A percentile compares a stretch with the other conserved stretches of the same genome.
phyloP scores from a whole-genome alignment of 1,140 invertebrate species.

The Pectinophora gossypiella region DNA sequence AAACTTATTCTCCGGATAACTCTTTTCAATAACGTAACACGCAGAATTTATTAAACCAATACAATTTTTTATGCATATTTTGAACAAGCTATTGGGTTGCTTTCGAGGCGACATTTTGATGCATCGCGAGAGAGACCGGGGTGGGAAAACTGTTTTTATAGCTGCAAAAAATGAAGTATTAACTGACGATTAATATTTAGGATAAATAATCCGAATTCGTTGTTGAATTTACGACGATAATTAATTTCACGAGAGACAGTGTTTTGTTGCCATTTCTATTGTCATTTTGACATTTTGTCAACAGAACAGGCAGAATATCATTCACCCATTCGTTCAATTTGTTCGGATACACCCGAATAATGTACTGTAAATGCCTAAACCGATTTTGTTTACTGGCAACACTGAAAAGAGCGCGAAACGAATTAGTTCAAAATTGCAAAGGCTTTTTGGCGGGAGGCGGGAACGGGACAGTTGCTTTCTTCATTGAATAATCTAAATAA shows the following conservation, averaged over 20 bases:
- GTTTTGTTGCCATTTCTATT: background rate
- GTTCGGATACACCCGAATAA: too few species aligned
- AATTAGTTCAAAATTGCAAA: too few species aligned
- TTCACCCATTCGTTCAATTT: too few species aligned
- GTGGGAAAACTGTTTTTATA: background rate
- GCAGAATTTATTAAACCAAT: slow-evolving; percentile 62
- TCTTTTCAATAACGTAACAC: slow-evolving; percentile 63
- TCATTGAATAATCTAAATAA: too few species aligned
- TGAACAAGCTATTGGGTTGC: slow-evolving; percentile 60
- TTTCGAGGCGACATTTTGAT: slow-evolving; percentile 61
- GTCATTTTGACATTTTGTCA: too few species aligned
- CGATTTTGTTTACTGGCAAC: too few species aligned
- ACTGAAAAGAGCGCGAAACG: too few species aligned
- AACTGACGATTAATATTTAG: background rate
- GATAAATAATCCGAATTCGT: background rate
- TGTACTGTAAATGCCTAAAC: too few species aligned
- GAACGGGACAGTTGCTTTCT: too few species aligned
- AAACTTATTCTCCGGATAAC: slow-evolving; percentile 49
- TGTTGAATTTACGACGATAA: background rate
- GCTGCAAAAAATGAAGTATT: background rate
- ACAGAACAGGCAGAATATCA: too few species aligned
- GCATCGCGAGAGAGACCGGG: background rate
- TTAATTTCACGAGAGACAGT: background rate
- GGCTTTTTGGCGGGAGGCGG: too few species aligned
- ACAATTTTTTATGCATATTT: slow-evolving; percentile 56